Base-by-base conservation (phyloP, 2,797 vertebrate genomes). In the Sebastes iracundus region DNA sequence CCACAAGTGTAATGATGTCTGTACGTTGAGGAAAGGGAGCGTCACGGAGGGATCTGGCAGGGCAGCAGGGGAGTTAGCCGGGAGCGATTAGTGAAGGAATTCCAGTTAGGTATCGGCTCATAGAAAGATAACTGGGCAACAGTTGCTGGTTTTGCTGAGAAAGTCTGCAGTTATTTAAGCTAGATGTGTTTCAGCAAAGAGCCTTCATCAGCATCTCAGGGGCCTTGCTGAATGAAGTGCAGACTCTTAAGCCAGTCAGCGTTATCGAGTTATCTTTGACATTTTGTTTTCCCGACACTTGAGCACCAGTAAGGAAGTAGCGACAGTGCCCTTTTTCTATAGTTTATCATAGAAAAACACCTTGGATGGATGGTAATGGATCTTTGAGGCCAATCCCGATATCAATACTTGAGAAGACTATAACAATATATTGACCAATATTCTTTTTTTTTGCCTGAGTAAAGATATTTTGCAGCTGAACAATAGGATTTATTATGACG, bases 1-100 rank as follows among this genome's bases (percentile, higher is more conserved):
- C 46, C 61, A 28, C 8, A 46, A 12, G 55, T 67, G n/a, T 58
- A 42, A 20, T 5, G 20, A 33, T 22, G 13, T 28, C 35, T 66
- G 28, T 49, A 30, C 38, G 23, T 56, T 30, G 25, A 67, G 46
- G 25, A 58, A 58, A 1, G 18, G 46, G 20, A 72, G 46, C 68
- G 27, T 72, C 63, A 61, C n/a, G 28, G 52, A 62, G 14, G 27
- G 22, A 33, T 52, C 20, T 0, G 62, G 7, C 35, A 74, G 22
- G 30, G 59, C 35, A 32, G 55, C 1, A 13, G 62, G 32, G 74
- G 55, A 82, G 71, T 80, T 59, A 46, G 73, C 27, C 68, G 46
- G 33, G 23, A 75, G 35, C n/a, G 63, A 80, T 79, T 55, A 69
- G 63, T 60, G 46, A 79, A 73, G 63, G 65, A 79, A 77, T 85